Evolutionary conservation across 2,797 vertebrate species (phyloP).

Genomic region (Pangasius krempfi): DNA sequence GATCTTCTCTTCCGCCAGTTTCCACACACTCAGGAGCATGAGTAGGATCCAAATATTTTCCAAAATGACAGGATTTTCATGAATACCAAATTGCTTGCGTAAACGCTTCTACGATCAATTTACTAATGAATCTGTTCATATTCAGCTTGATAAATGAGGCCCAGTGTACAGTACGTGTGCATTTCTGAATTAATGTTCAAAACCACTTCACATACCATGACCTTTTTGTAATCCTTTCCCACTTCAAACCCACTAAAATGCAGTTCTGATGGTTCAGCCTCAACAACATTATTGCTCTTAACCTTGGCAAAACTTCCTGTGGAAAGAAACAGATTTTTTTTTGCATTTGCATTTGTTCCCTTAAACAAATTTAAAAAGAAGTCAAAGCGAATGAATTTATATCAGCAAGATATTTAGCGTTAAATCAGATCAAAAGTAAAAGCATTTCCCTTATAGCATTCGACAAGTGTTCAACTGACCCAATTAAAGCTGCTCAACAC

Average conservation of each 20-base stretch:
- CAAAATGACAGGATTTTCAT: background rate
- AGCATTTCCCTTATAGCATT: background rate
- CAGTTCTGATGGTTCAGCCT: constrained; percentile 83
- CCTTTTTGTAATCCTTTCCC: constrained; percentile 78
- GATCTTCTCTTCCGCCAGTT: background rate
- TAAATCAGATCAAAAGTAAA: background rate
- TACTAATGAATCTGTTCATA: background rate
- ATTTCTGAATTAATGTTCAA: background rate
- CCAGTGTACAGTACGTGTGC: background rate
- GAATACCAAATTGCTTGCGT: background rate
- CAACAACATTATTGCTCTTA: constrained; percentile 76
- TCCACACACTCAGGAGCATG: too few relatives aligned
- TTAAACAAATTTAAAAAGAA: background rate
- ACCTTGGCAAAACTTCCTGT: constrained; percentile 80
- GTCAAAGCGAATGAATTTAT: background rate
- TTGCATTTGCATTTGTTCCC: background rate
- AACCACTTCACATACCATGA: constrained; percentile 77
- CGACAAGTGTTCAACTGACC: background rate
- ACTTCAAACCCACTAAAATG: constrained; percentile 90
- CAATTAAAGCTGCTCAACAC: background rate
- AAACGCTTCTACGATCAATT: background rate
- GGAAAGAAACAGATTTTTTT: constrained; percentile 1
- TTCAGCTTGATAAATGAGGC: background rate
- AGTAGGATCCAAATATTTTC: background rate
- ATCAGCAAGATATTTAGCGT: background rate